Evolutionary conservation across 2,888 invertebrate species (phyloP), one percentile per base, ranked within the genome.

Genomic region (Alitta virens): DNA sequence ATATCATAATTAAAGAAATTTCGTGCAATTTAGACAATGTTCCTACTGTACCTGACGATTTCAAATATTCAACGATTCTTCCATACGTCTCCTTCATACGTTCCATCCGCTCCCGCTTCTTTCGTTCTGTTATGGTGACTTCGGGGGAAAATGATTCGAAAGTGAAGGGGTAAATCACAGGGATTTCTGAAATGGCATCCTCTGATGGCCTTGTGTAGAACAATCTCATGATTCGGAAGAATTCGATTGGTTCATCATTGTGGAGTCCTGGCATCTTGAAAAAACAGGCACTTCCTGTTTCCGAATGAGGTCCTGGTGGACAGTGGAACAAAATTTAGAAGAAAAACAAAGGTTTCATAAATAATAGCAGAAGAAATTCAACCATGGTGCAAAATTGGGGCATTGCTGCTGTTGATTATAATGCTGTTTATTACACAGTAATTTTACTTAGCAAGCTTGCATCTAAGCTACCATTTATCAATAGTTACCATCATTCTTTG

Each of bases 131-230:
- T 9, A 43, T 38, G 16, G 69, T 55, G n/a, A 70, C 54, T 42
- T 66, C 70, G 33, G 70, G 70, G 18, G 64, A 69, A 62, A 70
- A 70, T 3, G 65, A 63, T 60, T 69, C 70, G 63, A 67, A 70
- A 23, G 67, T 64, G 56, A 70, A 66, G 16, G 70, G 70, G 55
- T 63, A 68, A 50, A 63, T 43, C 33, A 59, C 49, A 33, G 60
- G 60, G 2, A 54, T 46, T 40, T 53, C 53, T 18, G 53, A 42
- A 24, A 54, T 40, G 21, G 52, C 14, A 23, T 54, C 60, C 23
- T 42, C 58, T 21, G 58, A 49, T 38, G 60, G 61, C 23, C 51
- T 23, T 14, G 62, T 56, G 56, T 33, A 70, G 25, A 62, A 63
- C 46, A 70, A 33, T 24, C 70, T 38, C 58, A 70, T 58, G 16